Evolutionary conservation across 1,140 invertebrate species (phyloP), one percentile per base, ranked within the genome.

Genomic region (Drosophila sproati): DNA sequence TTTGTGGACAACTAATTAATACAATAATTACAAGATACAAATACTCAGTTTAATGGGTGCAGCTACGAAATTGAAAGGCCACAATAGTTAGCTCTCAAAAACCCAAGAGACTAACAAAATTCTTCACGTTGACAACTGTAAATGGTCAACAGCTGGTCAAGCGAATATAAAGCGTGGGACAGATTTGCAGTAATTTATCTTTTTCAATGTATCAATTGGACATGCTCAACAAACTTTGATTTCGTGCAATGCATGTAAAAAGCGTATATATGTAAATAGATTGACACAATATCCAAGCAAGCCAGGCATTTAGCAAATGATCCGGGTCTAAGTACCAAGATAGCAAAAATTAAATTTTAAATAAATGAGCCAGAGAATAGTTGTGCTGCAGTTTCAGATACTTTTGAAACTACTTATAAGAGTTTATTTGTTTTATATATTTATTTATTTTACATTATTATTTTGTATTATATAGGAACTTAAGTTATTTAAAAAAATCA

Each of bases 81-180:
- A 35, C 34, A 35, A 54, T 10, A 8, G 10, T 28, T 29, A 35
- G 10, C n/a, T 34, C 6, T 3, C n/a, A 7, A 54, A 54, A 35
- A 34, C 5, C 47, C 47, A 37, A 54, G n/a, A 37, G 34, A 34
- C 51, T 20, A 54, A 8, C n/a, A 28, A 35, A 55, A 7, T 37
- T 35, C 34, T 6, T 10, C 6, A 34, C 3, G n/a, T 54, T 52
- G 50, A 52, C 50, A 52, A 20, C 32, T 54, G 10, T n/a, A 52
- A 52, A 51, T 52, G 50, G 50, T 12, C 31, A 52, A 32, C 50
- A 37, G 20, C 34, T 55, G 52, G 52, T 55, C 52, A 55, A 39
- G 32, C 7, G 6, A 20, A 37, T 12, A 12, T 37, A 54, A 39
- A 55, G 34, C 52, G 52, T 55, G 52, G 32, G 52, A 55, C 52